Evolutionary conservation across 2,888 invertebrate species (phyloP).

Genomic region (Odontomyia ornata): DNA sequence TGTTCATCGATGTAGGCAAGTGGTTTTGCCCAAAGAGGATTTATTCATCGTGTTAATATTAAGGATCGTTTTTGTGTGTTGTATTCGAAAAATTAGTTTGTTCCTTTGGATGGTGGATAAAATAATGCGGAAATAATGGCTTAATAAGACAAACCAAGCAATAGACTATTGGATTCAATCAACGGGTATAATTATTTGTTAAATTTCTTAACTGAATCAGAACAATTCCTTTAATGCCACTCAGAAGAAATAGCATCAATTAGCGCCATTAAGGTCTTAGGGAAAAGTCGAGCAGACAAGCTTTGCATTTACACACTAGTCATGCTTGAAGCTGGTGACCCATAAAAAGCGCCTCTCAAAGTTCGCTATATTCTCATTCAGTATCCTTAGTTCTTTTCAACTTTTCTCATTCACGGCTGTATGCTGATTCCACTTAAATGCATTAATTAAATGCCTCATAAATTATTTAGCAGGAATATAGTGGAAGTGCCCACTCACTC

Average conservation of each 20-base stretch:
- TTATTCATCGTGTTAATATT: too few species aligned
- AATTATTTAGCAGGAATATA: slow-evolving; percentile 37
- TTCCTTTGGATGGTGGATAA: too few species aligned
- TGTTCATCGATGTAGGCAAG: too few species aligned
- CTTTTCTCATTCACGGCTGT: slow-evolving; percentile 26
- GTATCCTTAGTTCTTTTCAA: slow-evolving; percentile 28
- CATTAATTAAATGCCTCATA: slow-evolving; percentile 42
- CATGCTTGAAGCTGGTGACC: not conserved
- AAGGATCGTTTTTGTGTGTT: too few species aligned
- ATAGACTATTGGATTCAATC: not conserved
- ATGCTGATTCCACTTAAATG: slow-evolving; percentile 39
- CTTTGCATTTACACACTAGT: not conserved
- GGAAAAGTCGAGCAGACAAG: slow-evolving; percentile 9
- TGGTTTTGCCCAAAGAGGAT: too few species aligned
- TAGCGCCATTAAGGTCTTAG: slow-evolving; percentile 20
- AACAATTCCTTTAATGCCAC: not conserved
- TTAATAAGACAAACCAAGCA: too few species aligned
- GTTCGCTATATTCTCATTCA: slow-evolving; percentile 19
- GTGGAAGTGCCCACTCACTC: slow-evolving; percentile 13
- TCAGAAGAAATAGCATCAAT: slow-evolving; percentile 7
- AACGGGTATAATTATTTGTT: not conserved
- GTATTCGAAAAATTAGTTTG: too few species aligned
- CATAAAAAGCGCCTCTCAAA: slow-evolving; percentile 17
- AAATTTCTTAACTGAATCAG: not conserved
- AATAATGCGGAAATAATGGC: too few species aligned